Conservation (phyloP, 1,140 invertebrate species). For the Adoxophyes honmai region DNA sequence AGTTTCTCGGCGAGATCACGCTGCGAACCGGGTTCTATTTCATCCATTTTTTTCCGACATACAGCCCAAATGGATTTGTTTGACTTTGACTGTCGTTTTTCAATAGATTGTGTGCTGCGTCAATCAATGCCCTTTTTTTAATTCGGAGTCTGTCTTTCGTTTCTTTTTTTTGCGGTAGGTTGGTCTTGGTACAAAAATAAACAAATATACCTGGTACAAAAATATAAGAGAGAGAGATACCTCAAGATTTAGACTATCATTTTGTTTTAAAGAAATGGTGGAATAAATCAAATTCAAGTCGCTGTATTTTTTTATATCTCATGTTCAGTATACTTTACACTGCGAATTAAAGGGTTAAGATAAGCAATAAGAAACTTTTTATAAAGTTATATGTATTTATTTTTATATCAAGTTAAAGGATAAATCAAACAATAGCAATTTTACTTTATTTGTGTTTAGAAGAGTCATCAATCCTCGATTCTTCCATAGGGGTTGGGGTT, state of each 20-base stretch:
- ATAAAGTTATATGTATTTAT: slow-evolving; percentile 5
- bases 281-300: too few relatives aligned
- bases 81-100: too few relatives aligned
- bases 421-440: slow-evolving; percentile 4
- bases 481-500: slow-evolving; percentile 7
- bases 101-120: too few relatives aligned
- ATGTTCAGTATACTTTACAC: too few relatives aligned
- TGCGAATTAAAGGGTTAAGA: too few relatives aligned
- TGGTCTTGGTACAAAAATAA: slow-evolving; percentile 1
- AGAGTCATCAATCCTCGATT: not conserved
- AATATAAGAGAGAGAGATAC: too few relatives aligned
- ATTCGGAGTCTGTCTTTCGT: not conserved
- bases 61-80: not conserved
- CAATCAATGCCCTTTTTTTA: too few relatives aligned
- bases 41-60: not conserved
- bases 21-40: not conserved
- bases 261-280: too few relatives aligned
- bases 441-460: not conserved
- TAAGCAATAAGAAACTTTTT: slow-evolving; percentile 6
- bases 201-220: too few relatives aligned
- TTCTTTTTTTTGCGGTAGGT: not conserved
- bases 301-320: too few relatives aligned
- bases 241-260: too few relatives aligned
- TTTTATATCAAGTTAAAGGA: slow-evolving; percentile 6
- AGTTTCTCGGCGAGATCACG: slow-evolving; percentile 8